Conservation (phyloP, 2,113 vertebrate species). For the Megaptera novaeangliae region DNA sequence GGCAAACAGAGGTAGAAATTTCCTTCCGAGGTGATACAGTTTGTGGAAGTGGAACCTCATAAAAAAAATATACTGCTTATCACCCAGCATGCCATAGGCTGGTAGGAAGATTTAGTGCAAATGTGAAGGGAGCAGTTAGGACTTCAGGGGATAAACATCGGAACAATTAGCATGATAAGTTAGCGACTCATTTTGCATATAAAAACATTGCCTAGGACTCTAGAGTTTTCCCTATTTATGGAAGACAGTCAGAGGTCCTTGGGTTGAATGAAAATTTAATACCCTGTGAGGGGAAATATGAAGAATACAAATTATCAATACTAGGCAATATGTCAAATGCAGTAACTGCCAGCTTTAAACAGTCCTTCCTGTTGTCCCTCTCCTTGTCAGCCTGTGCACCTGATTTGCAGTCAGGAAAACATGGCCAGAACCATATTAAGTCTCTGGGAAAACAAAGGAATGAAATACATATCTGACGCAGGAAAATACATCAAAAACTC, state of each 20-base stretch:
- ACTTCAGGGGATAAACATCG: background rate
- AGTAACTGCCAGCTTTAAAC: constrained; percentile 6
- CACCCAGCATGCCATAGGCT: background rate
- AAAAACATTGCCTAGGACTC: constrained; percentile 17
- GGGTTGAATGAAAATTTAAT: constrained; percentile 60
- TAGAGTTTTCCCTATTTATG: constrained; percentile 28
- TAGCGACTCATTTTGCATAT: constrained; percentile 37
- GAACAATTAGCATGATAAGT: constrained; percentile 40
- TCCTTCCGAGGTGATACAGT: background rate
- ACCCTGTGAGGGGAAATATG: background rate
- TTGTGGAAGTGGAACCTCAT: constrained; percentile 33
- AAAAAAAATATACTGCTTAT: constrained; percentile 23
- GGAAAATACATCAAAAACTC: background rate
- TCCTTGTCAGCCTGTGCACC: background rate
- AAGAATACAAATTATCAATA: constrained; percentile 45
- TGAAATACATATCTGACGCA: background rate
- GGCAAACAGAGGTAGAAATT: background rate
- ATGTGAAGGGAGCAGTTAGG: constrained; percentile 15
- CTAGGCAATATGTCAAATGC: constrained; percentile 17
- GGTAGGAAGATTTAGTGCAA: background rate
- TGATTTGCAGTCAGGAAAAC: background rate
- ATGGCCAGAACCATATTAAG: background rate
- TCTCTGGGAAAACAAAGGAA: background rate
- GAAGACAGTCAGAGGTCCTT: constrained; percentile 35
- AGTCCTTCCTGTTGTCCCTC: background rate